A percentile compares a stretch with the other conserved stretches of the same genome.
These are phyloP conservation scores for Andrena haemorrhoa DNA, from an alignment of 2,888 invertebrate genomes.

Conservation along the genomic window DNA sequence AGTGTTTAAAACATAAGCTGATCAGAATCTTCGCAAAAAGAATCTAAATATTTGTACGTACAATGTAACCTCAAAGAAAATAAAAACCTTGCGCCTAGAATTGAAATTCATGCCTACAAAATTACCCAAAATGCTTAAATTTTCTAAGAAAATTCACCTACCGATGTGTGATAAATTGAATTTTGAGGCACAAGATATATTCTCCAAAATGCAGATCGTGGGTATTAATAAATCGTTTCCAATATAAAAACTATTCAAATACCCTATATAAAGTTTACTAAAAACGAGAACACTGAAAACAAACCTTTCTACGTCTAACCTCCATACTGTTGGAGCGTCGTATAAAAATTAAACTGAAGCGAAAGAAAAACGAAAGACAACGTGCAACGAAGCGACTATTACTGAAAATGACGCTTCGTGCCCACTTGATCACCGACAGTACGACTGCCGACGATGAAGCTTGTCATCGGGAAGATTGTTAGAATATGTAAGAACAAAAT, in stretches of 20 bases:
- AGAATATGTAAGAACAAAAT: conserved; percentile 64
- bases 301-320: conserved; percentile 72
- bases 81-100: not conserved
- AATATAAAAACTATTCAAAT: not conserved
- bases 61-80: not conserved
- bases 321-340: conserved; percentile 60
- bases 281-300: conserved; percentile 39
- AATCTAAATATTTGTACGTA: not conserved
- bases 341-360: conserved; percentile 3
- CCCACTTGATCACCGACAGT: conserved; percentile 11
- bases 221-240: not conserved
- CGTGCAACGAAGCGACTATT: not conserved
- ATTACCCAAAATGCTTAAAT: not conserved
- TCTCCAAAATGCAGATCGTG: not conserved
- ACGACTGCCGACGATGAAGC: conserved; percentile 11
- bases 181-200: not conserved
- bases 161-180: not conserved
- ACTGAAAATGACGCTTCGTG: conserved; percentile 9
- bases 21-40: not conserved
- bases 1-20: not conserved
- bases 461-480: conserved; percentile 25
- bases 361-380: not conserved
- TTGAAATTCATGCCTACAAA: not conserved
- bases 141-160: not conserved
- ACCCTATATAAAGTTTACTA: conserved; percentile 4